Base-by-base conservation (phyloP, 2,888 invertebrate species). In the Drosophila mimetica region DNA sequence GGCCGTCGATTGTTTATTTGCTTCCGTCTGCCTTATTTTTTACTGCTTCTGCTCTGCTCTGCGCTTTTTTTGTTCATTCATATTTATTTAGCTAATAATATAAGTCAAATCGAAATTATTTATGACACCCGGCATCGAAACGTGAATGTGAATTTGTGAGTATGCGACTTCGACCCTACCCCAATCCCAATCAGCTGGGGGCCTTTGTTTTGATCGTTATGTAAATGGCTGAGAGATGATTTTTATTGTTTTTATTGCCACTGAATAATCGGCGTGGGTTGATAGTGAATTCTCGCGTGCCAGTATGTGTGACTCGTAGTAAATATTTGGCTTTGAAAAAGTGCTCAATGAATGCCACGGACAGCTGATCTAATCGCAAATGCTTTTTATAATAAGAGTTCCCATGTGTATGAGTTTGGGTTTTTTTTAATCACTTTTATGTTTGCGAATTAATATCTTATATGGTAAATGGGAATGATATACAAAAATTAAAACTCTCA, bases 1-100 rank as follows among this genome's bases (percentile, higher is more conserved):
- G 36, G 13, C 60, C 66, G 57, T 37, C 52, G 57, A 57, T 75
- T 76, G 71, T 67, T 79, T 80, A 69, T 70, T 66, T 74, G 71
- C 51, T 51, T 66, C 61, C 61, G 61, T 42, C 61, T 47, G 61
- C 34, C 54, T 66, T 46, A 25, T 37, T 18, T 63, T 48, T 54
- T 48, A 46, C 51, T 51, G 22, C 53, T 7, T 30, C 52, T 61
- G 32, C 37, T 50, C 47, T 32, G 55, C 32, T 37, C 9, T 2
- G 16, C 37, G 14, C 32, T 16, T 30, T 57, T 52, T 39, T 58
- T 52, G 37, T 82, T 76, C 80, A 82, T 75, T 74, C 75, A 74
- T 82, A 82, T 82, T 82, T 85, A 79, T 82, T 82, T 82, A 76
- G 85, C 82, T 82, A 85, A 82, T 85, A 82, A 82, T 82, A 82